These are phyloP conservation scores for Uloborus plumipes DNA, from an alignment of 2,888 invertebrate genomes.

Conservation along the genomic window DNA sequence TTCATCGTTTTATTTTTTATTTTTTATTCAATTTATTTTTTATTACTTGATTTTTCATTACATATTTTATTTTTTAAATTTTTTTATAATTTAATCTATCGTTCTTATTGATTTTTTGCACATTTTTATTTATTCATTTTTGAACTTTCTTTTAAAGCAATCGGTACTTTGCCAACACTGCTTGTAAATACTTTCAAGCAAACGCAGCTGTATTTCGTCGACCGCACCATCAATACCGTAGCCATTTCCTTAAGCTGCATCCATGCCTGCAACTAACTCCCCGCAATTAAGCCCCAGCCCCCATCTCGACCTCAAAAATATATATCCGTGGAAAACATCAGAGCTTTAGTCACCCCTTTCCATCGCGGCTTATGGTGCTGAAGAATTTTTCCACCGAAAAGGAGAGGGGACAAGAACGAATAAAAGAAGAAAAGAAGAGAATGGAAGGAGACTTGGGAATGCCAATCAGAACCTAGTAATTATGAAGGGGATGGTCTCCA, in stretches of 20 bases:
- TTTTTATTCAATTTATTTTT: no score
- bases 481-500: conserved; percentile 27
- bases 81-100: no score
- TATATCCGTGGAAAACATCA: not conserved
- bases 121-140: no score
- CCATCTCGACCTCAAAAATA: not conserved
- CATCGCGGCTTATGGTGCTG: not conserved
- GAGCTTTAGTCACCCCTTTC: not conserved
- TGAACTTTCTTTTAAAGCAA: no score
- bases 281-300: not conserved
- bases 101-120: no score
- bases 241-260: not conserved
- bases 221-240: no score
- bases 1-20: no score
- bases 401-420: not conserved
- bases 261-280: not conserved
- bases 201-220: no score
- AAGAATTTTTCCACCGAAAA: conserved; percentile 23
- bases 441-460: conserved; percentile 16
- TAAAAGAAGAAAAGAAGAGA: conserved; percentile 1
- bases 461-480: conserved; percentile 60
- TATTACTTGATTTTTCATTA: no score
- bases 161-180: no score
- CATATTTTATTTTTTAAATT: no score
- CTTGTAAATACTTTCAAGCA: no score